Percentiles rank a stretch among this genome's conserved stretches.
phyloP scores from a whole-genome alignment of 2,113 vertebrate species.

The Perca schrenkii region DNA sequence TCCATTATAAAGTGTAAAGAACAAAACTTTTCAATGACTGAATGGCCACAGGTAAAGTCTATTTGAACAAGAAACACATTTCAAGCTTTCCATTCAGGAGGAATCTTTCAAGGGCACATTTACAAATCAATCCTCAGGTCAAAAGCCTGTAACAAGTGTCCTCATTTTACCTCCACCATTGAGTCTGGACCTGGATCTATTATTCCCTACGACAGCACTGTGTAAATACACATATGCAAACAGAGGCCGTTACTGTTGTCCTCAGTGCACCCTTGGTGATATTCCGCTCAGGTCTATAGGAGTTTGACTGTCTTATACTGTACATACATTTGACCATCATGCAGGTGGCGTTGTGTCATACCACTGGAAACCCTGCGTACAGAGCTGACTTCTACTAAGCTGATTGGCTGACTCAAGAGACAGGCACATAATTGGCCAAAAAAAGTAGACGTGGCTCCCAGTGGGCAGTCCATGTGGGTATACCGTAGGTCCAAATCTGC shows the following conservation, averaged over 20 bases:
- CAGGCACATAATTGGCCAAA: no score
- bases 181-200: background rate
- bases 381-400: background rate
- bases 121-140: slow-evolving; percentile 8
- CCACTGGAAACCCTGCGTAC: background rate
- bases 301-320: background rate
- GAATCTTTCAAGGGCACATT: slow-evolving; percentile 6
- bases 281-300: background rate
- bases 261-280: background rate
- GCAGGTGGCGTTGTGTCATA: background rate
- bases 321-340: background rate
- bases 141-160: slow-evolving; percentile 12
- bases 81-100: background rate
- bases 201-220: background rate
- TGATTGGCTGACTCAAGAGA: slow-evolving; percentile 13
- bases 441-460: background rate
- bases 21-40: background rate
- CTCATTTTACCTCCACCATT: slow-evolving; percentile 8
- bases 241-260: slow-evolving; percentile 5
- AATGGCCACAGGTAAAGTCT: background rate
- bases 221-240: slow-evolving; percentile 33
- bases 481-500: background rate
- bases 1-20: background rate
- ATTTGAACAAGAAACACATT: background rate
- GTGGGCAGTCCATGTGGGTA: background rate